These are phyloP conservation scores for Mus pahari DNA, from an alignment of 2,113 vertebrate genomes.

Conservation along the genomic window DNA sequence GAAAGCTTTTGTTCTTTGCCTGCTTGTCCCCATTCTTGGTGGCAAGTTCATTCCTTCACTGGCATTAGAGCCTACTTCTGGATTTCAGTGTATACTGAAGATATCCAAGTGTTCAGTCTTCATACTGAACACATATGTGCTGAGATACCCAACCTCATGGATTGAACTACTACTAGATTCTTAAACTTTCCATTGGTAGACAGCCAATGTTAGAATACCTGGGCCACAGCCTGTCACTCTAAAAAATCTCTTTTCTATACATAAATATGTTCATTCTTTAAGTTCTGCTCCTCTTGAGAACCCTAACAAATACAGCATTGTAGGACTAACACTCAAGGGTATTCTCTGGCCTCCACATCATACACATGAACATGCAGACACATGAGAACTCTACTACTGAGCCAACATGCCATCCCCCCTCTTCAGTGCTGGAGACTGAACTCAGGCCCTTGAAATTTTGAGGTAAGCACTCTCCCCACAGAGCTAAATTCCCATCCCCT, in stretches of 20 bases:
- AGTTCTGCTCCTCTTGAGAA: not conserved
- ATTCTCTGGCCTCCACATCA: not conserved
- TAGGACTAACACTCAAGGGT: not conserved
- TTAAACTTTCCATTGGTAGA: not conserved
- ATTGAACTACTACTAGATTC: not conserved
- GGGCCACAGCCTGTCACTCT: not conserved
- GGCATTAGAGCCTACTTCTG: not conserved
- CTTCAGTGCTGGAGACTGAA: not conserved
- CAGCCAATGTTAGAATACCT: not conserved
- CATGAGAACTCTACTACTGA: not conserved
- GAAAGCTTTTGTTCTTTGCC: not conserved
- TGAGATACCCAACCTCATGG: not conserved
- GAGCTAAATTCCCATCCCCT: not conserved
- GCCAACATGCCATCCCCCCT: not conserved
- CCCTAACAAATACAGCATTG: not conserved
- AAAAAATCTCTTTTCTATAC: not conserved
- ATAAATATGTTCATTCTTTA: not conserved
- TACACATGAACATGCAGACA: not conserved
- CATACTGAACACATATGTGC: not conserved
- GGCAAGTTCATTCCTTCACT: not conserved
- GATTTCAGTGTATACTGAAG: not conserved
- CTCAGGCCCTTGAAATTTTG: not conserved
- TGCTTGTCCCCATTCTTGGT: not conserved
- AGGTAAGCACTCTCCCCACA: not conserved
- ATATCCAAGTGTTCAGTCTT: not conserved